Evolutionary conservation across 1,140 invertebrate species (phyloP), one percentile per base, ranked within the genome.

Genomic region (Drosophila kanapiae): DNA sequence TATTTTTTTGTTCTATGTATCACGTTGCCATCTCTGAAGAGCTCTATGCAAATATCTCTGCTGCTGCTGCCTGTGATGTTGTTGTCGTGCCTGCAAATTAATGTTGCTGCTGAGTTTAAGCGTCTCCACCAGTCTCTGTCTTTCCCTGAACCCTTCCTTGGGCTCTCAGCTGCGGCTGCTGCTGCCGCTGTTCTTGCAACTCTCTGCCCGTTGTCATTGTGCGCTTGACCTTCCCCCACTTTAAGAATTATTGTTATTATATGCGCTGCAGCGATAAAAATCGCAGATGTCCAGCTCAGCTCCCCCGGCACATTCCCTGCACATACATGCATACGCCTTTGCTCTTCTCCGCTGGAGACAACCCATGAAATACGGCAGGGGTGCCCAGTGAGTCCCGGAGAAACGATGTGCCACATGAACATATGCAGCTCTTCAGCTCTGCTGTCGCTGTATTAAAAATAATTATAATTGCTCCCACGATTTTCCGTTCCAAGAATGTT

Each of bases 181-280:
- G 85, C 71, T 33, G 31, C 31, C 90, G 85, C 81, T 81, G 85
- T 88, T 90, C 75, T 85, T 90, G 78, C 69, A 54, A 76, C 87
- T 72, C 79, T 62, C 72, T 72, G 78, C 69, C 79, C 80, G 77
- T 87, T 87, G 84, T 78, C 72, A 84, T 88, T 88, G 80, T 90
- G 65, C 76, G 81, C 62, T 68, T 90, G 90, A 91, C 90, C 90
- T 91, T 91, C 88, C 82, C 90, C 90, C 90, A 91, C 90, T 91
- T 90, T 90, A 91, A 91, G 90, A 91, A 91, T 91, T 91, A 91
- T 91, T 91, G 90, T 91, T 91, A 91, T 91, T 91, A 91, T 91
- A 91, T 90, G 81, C 84, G 81, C 78, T 91, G 75, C 82, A 71
- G 80, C 81, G 78, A 91, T 91, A 91, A 91, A 90, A 91, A 91